Percentiles rank a stretch among this genome's conserved stretches.
Evolutionary conservation across 2,888 invertebrate species (phyloP).

Genomic region (Synanthedon tipuliformis): DNA sequence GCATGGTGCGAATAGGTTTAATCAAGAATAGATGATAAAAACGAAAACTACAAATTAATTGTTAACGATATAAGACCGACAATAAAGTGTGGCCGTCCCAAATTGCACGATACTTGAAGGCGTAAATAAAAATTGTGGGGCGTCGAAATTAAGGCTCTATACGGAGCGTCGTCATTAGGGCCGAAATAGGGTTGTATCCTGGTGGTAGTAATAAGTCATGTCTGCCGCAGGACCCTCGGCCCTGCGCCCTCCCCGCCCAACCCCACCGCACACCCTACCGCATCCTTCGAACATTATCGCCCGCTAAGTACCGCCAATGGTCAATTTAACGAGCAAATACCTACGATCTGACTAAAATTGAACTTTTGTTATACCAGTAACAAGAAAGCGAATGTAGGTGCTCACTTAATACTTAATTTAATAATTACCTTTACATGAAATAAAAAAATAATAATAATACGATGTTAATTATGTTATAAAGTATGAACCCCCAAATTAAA

Average conservation of each 20-base stretch:
- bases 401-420: too few species aligned
- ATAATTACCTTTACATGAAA: too few species aligned
- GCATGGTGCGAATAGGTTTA: slow-evolving; percentile 1
- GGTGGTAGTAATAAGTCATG: slow-evolving; percentile 67
- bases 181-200: slow-evolving; percentile 67
- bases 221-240: slow-evolving; percentile 51
- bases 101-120: slow-evolving; percentile 57
- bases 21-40: slow-evolving; percentile 9
- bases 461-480: too few species aligned
- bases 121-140: slow-evolving; percentile 66
- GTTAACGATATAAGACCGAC: slow-evolving; percentile 17
- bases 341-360: neutral
- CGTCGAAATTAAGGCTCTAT: slow-evolving; percentile 64
- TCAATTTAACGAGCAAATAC: slow-evolving; percentile 56
- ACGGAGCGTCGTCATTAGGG: slow-evolving; percentile 63
- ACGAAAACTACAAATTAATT: slow-evolving; percentile 21
- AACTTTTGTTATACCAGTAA: neutral
- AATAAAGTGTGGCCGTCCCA: slow-evolving; percentile 39
- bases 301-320: slow-evolving; percentile 45
- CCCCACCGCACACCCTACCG: slow-evolving; percentile 28
- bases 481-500: too few species aligned
- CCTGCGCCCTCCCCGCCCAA: slow-evolving; percentile 18
- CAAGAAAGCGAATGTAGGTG: neutral
- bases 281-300: slow-evolving; percentile 45
- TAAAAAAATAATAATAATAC: too few species aligned